Conservation (phyloP, 1,140 invertebrate species). For the Tetraneura akinire region DNA sequence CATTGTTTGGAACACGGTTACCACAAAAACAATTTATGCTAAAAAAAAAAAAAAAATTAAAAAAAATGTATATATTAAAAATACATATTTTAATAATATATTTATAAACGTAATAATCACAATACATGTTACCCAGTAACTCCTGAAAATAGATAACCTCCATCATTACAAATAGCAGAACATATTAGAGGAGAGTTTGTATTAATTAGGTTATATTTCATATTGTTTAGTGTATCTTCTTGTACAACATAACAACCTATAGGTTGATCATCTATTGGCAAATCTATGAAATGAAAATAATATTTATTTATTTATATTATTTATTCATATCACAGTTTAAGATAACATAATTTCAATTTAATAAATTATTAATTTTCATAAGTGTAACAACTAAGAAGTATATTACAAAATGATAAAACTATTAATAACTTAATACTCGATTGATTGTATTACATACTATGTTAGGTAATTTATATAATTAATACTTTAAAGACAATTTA, state of each 20-base stretch:
- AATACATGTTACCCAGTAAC: not conserved
- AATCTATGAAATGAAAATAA: constrained; percentile 13
- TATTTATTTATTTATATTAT: not conserved
- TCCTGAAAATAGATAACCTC: constrained; percentile 49
- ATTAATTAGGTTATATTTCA: constrained; percentile 49
- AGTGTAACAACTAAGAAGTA: too few relatives aligned
- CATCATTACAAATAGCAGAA: constrained; percentile 52
- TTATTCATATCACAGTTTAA: too few relatives aligned
- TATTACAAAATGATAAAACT: too few relatives aligned
- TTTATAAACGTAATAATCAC: not conserved
- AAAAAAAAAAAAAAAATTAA: constrained; percentile 56
- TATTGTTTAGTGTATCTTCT: constrained; percentile 30
- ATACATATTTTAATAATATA: too few relatives aligned
- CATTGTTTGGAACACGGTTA: constrained; percentile 59
- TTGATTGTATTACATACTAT: too few relatives aligned
- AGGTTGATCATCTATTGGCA: not conserved
- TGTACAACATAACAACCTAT: constrained; percentile 54
- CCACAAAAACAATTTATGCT: constrained; percentile 93
- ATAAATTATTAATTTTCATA: too few relatives aligned
- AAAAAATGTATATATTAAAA: too few relatives aligned
- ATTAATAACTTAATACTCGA: too few relatives aligned
- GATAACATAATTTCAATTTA: too few relatives aligned
- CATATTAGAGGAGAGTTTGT: constrained; percentile 54
- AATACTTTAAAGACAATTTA: too few relatives aligned
- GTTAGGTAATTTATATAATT: too few relatives aligned